Evolutionary conservation across 2,797 vertebrate species (phyloP).

Genomic region (Botia kubotai): DNA sequence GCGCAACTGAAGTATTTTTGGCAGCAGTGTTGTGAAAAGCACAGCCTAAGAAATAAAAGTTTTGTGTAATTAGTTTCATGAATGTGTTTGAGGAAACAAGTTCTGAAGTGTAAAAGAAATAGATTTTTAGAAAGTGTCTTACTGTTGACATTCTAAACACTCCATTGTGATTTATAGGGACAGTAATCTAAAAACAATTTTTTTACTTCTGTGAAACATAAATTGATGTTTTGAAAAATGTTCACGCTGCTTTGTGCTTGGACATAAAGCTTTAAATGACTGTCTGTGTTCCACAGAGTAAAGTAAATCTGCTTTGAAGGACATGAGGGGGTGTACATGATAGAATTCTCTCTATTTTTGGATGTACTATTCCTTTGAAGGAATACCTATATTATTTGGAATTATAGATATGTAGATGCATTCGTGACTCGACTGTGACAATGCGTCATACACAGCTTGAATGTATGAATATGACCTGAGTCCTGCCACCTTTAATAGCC

Average conservation of each 20-base stretch:
- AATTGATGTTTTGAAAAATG: not conserved
- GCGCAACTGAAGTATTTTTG: constrained; percentile 36
- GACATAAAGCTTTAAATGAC: not conserved
- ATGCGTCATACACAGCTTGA: not conserved
- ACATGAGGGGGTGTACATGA: too few relatives aligned
- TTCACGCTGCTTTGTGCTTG: not conserved
- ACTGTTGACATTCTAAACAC: not conserved
- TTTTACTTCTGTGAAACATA: too few relatives aligned
- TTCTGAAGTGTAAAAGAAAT: not conserved
- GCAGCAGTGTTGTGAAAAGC: constrained; percentile 22
- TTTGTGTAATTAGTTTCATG: constrained; percentile 13
- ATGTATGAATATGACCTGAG: constrained; percentile 32
- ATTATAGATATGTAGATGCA: not conserved
- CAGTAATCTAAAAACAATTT: too few relatives aligned
- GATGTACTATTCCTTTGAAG: not conserved
- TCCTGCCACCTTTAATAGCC: constrained; percentile 39
- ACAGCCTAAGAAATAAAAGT: constrained; percentile 22
- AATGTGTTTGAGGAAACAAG: not conserved
- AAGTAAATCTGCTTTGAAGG: not conserved
- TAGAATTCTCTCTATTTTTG: too few relatives aligned
- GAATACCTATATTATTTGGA: not conserved
- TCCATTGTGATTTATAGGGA: too few relatives aligned
- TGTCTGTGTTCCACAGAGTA: not conserved
- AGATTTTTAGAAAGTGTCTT: not conserved
- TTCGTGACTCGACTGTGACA: not conserved